These are phyloP conservation scores for Cryptoleucopteryx plumbea DNA, from an alignment of 2,113 vertebrate species.

Conservation along the genomic window DNA sequence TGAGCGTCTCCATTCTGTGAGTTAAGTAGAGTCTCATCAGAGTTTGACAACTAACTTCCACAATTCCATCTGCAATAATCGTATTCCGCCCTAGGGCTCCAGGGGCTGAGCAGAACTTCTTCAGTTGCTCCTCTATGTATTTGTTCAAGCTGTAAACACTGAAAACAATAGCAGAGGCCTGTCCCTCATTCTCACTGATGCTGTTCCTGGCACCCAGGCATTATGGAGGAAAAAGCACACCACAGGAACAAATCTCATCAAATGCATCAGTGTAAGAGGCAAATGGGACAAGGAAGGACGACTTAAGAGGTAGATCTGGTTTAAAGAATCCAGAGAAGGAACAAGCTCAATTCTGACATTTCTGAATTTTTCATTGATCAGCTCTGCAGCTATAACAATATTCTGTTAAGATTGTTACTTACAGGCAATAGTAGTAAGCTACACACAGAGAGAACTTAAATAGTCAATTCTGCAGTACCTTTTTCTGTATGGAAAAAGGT, in stretches of 20 bases:
- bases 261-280: not conserved
- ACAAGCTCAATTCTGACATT: not conserved
- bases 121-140: not conserved
- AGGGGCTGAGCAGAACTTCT: not conserved
- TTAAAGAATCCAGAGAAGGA: not conserved
- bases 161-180: not conserved
- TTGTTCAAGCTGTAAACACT: not conserved
- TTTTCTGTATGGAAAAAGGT: not conserved
- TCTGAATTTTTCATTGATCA: not conserved
- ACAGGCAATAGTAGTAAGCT: not conserved
- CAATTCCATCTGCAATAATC: not conserved
- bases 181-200: not conserved
- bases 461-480: not conserved
- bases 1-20: not conserved
- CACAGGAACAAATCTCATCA: not conserved
- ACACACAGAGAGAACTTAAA: not conserved
- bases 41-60: not conserved
- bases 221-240: not conserved
- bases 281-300: not conserved
- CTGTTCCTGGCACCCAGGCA: not conserved
- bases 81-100: not conserved
- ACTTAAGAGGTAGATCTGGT: not conserved
- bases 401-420: not conserved
- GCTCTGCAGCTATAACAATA: not conserved
- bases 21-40: not conserved